These are phyloP conservation scores for Menidia beryllina DNA, from an alignment of 2,113 vertebrate species.

Conservation along the genomic window DNA sequence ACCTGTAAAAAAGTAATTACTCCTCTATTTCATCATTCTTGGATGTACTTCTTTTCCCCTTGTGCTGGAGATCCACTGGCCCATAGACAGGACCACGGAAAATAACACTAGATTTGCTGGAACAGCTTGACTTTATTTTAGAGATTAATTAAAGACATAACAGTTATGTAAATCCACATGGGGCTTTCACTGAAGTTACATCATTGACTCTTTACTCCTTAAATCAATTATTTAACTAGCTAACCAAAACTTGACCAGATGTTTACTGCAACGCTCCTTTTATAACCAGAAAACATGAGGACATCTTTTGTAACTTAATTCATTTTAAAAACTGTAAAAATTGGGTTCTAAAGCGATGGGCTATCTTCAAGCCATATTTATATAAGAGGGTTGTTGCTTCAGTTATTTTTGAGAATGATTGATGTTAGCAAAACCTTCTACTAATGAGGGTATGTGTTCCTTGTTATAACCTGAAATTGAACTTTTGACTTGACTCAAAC, in stretches of 20 bases:
- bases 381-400: neutral
- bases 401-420: conserved; percentile 16
- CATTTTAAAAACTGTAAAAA: neutral
- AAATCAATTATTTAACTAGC: conserved; percentile 7
- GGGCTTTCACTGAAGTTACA: conserved; percentile 21
- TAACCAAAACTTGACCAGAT: conserved; percentile 7
- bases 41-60: conserved; percentile 15
- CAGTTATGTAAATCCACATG: conserved; percentile 14
- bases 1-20: conserved; percentile 33
- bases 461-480: conserved; percentile 6
- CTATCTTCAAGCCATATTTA: neutral
- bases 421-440: conserved; percentile 3
- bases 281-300: neutral
- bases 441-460: conserved; percentile 5
- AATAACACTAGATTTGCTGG: conserved; percentile 3
- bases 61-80: conserved; percentile 12
- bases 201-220: neutral
- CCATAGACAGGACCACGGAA: conserved; percentile 13
- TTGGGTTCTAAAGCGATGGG: conserved; percentile 2
- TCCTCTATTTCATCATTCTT: conserved; percentile 43
- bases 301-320: conserved; percentile 8
- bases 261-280: neutral
- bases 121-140: conserved; percentile 16
- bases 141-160: conserved; percentile 38
- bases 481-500: conserved; percentile 2